A percentile compares a stretch with the other conserved stretches of the same genome.
Conservation (phyloP, 2,888 invertebrate species). For the Bimastos eiseni region DNA sequence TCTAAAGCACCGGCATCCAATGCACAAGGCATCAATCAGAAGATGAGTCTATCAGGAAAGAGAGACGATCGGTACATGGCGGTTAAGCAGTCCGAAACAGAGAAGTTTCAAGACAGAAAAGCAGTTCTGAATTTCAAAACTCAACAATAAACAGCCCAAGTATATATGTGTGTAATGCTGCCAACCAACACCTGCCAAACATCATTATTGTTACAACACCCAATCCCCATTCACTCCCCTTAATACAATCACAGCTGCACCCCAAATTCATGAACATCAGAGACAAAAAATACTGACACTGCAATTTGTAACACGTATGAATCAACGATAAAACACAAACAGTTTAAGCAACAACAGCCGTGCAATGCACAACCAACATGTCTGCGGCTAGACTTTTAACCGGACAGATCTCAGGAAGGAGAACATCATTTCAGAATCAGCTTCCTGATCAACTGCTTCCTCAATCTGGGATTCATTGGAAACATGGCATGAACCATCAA, state of each 20-base stretch:
- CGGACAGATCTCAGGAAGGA: neutral
- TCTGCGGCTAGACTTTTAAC: neutral
- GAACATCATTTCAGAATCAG: neutral
- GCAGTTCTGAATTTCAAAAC: neutral
- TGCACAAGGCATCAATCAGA: too few relatives aligned
- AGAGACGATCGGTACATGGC: too few relatives aligned
- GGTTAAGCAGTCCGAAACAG: too few relatives aligned
- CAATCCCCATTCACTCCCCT: neutral
- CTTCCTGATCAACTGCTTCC: neutral
- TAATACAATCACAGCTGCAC: neutral
- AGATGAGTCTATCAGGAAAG: too few relatives aligned
- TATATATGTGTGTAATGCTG: neutral
- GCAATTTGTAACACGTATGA: neutral
- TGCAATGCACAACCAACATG: neutral
- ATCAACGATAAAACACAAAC: neutral
- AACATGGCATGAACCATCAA: neutral
- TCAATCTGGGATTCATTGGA: neutral
- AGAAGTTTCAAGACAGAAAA: neutral
- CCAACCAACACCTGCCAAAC: neutral
- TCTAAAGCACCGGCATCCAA: too few relatives aligned
- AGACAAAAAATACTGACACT: neutral
- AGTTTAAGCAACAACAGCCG: neutral
- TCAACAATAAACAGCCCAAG: neutral
- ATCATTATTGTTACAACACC: neutral
- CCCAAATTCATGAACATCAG: neutral